These are phyloP conservation scores for Gymnocypris eckloni DNA, from an alignment of 2,797 vertebrate species.

Conservation along the genomic window DNA sequence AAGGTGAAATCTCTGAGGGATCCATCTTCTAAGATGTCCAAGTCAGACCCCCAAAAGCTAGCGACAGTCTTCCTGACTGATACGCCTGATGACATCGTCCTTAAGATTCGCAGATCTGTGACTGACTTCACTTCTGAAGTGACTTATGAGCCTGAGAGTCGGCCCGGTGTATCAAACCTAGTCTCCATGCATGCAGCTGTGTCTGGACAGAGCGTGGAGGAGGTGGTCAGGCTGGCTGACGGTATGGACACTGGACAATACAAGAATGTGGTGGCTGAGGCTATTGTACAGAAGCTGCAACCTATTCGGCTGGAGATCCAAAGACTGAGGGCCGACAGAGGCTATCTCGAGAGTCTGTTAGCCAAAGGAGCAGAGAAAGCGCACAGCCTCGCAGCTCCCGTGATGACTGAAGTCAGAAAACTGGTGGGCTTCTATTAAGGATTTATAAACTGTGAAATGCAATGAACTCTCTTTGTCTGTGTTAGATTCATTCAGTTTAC, in stretches of 20 bases:
- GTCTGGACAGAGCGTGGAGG: conserved; percentile 74
- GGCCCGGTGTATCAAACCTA: conserved; percentile 91
- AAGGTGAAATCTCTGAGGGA: conserved; percentile 94
- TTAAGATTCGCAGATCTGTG: conserved; percentile 91
- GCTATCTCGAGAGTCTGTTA: conserved; percentile 83
- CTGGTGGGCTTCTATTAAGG: conserved; percentile 86
- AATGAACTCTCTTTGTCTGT: conserved; percentile 19
- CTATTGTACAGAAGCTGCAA: conserved; percentile 84
- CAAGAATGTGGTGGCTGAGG: conserved; percentile 86
- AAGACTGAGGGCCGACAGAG: conserved; percentile 80
- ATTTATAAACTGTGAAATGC: not conserved
- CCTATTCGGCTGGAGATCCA: conserved; percentile 86
- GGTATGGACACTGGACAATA: conserved; percentile 88
- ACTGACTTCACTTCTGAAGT: conserved; percentile 95
- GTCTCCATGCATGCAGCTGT: conserved; percentile 87
- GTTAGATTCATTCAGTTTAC: not conserved
- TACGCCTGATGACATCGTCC: conserved; percentile 86
- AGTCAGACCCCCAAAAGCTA: conserved; percentile 88
- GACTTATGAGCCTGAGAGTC: conserved; percentile 85
- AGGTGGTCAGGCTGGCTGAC: conserved; percentile 76
- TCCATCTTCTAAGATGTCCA: conserved; percentile 93
- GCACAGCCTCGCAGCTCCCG: conserved; percentile 82
- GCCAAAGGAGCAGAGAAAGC: conserved; percentile 80
- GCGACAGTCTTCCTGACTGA: conserved; percentile 88
- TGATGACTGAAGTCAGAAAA: conserved; percentile 82